A percentile compares a stretch with the other conserved stretches of the same genome.
Conservation (phyloP, 2,113 vertebrate genomes). For the Myotis lucifugus region DNA sequence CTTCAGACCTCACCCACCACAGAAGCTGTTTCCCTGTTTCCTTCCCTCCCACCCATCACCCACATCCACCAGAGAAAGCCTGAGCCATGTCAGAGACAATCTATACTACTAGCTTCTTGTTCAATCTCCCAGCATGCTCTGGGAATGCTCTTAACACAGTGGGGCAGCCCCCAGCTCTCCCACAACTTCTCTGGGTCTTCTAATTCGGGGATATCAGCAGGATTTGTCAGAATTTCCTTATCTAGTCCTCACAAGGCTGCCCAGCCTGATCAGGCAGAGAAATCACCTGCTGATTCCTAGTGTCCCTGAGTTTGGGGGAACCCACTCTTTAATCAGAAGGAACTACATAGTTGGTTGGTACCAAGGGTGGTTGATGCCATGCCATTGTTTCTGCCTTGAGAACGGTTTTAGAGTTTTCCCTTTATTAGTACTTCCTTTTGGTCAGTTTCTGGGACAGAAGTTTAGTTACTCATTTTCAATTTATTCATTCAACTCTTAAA, state of each 20-base stretch:
- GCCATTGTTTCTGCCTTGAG: not conserved
- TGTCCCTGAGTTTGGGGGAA: not conserved
- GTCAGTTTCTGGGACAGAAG: not conserved
- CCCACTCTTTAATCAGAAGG: not conserved
- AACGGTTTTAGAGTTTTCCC: not conserved
- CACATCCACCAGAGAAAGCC: not conserved
- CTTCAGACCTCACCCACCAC: not conserved
- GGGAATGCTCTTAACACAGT: not conserved
- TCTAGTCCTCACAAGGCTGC: not conserved
- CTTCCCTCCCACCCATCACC: not conserved
- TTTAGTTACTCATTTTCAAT: not conserved
- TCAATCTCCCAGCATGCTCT: not conserved
- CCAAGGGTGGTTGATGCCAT: not conserved
- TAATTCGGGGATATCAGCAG: not conserved
- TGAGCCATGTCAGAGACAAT: not conserved
- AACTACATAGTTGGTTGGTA: not conserved
- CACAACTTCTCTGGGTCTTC: not conserved
- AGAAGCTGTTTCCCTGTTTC: not conserved
- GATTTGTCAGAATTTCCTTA: not conserved
- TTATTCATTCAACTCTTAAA: not conserved
- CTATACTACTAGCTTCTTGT: not conserved
- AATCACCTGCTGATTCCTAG: not conserved
- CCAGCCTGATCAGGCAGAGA: not conserved
- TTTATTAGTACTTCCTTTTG: not conserved
- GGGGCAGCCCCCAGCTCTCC: not conserved